Percentiles rank a stretch among this genome's conserved stretches.
These are phyloP conservation scores for Agrochola lychnidis DNA, from an alignment of 2,888 invertebrate genomes.

Conservation along the genomic window DNA sequence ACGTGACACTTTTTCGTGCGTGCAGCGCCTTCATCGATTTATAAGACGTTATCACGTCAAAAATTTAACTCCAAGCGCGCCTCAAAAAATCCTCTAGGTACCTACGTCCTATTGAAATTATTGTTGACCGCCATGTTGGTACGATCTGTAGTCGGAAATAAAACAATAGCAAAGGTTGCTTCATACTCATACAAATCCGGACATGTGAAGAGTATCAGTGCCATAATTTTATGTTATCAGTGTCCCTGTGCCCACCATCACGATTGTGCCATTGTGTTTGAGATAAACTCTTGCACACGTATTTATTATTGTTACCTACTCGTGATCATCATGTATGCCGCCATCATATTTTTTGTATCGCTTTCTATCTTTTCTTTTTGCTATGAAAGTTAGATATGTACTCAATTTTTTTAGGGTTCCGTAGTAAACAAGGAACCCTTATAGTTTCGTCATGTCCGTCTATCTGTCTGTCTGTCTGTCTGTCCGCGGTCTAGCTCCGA, in stretches of 20 bases:
- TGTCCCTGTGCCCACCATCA: slow-evolving; percentile 34
- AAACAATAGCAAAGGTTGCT: slow-evolving; percentile 34
- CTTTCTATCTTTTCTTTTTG: slow-evolving; percentile 14
- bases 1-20: too few relatives aligned
- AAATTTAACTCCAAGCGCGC: too few relatives aligned
- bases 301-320: slow-evolving; percentile 2
- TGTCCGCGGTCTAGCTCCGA: too few relatives aligned
- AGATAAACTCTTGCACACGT: slow-evolving; percentile 47
- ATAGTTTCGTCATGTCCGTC: too few relatives aligned
- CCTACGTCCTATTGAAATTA: neutral
- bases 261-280: slow-evolving; percentile 51
- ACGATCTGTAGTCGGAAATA: slow-evolving; percentile 27
- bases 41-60: too few relatives aligned
- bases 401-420: neutral
- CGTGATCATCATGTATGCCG: neutral
- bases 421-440: too few relatives aligned
- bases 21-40: too few relatives aligned
- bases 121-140: neutral
- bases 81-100: too few relatives aligned
- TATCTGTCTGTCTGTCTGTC: too few relatives aligned
- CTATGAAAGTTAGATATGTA: neutral
- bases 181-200: slow-evolving; percentile 32
- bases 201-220: slow-evolving; percentile 14
- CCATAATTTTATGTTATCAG: slow-evolving; percentile 29
- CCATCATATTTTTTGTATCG: neutral